These are phyloP conservation scores for Mixornis gularis DNA, from an alignment of 2,113 vertebrate species.

Conservation along the genomic window DNA sequence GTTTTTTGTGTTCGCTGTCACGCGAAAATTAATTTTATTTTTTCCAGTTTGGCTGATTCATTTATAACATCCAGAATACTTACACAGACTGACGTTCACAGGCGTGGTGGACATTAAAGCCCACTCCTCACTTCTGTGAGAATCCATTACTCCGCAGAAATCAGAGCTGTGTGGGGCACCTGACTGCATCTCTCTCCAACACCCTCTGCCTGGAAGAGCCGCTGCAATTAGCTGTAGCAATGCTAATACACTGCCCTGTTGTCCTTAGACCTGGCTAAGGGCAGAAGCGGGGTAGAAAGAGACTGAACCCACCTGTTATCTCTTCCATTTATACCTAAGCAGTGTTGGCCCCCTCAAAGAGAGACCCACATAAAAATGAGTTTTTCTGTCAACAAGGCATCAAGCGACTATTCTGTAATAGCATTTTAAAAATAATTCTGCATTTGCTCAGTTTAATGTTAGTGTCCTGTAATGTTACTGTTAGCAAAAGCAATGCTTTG, in stretches of 20 bases:
- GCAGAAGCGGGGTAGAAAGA: neutral
- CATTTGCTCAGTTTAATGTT: neutral
- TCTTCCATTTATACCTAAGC: neutral
- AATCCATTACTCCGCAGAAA: neutral
- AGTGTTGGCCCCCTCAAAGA: neutral
- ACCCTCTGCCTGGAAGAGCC: neutral
- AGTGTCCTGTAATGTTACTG: neutral
- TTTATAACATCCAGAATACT: neutral
- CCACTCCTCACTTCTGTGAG: neutral
- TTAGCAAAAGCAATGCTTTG: neutral
- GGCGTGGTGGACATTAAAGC: neutral
- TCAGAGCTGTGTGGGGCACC: neutral
- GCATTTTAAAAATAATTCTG: neutral
- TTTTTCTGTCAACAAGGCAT: neutral
- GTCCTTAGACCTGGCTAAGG: no score
- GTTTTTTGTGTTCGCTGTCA: no score
- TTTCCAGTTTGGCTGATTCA: no score
- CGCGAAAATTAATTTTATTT: no score
- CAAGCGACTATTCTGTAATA: rapidly evolving
- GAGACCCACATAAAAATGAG: neutral
- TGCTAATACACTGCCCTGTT: no score
- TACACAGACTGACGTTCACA: rapidly evolving
- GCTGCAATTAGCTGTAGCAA: neutral
- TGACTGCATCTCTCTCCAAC: no score
- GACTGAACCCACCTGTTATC: no score